phyloP scores from a whole-genome alignment of 2,797 vertebrate genomes.

The Hylomyscus alleni region DNA sequence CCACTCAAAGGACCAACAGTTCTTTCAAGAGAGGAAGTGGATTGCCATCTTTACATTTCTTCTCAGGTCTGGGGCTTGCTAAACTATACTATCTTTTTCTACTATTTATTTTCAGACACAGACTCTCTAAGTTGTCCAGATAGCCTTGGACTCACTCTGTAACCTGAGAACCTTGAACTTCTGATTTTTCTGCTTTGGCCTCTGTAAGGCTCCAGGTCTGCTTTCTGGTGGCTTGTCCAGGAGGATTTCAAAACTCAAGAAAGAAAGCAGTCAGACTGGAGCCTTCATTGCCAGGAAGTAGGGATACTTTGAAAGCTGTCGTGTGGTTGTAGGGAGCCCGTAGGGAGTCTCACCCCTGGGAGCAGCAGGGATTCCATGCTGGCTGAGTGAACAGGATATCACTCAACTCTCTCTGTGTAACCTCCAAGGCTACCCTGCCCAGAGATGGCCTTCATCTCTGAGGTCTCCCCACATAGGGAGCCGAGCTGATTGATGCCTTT shows the following conservation, averaged over 20 bases:
- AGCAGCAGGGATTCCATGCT: not conserved
- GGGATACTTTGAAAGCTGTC: not conserved
- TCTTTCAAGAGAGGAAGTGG: not conserved
- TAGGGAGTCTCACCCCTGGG: not conserved
- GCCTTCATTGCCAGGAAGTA: not conserved
- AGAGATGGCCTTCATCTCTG: not conserved
- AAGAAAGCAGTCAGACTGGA: not conserved
- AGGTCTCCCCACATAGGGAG: not conserved
- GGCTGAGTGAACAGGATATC: not conserved
- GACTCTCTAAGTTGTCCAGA: not conserved
- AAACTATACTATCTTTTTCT: not conserved
- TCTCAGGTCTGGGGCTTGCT: not conserved
- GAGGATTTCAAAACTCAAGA: not conserved
- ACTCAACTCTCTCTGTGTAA: not conserved
- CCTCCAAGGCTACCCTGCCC: not conserved
- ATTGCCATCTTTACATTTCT: not conserved
- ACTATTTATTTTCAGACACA: not conserved
- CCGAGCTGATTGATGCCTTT: not conserved
- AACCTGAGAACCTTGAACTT: not conserved
- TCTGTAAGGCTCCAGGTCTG: not conserved
- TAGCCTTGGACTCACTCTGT: not conserved
- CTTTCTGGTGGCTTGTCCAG: not conserved
- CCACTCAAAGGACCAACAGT: not conserved
- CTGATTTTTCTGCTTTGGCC: not conserved
- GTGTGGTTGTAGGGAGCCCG: not conserved